These are phyloP conservation scores for Brachionus asplanchnoidis DNA, from an alignment of 1,140 invertebrate genomes.

Conservation along the genomic window DNA sequence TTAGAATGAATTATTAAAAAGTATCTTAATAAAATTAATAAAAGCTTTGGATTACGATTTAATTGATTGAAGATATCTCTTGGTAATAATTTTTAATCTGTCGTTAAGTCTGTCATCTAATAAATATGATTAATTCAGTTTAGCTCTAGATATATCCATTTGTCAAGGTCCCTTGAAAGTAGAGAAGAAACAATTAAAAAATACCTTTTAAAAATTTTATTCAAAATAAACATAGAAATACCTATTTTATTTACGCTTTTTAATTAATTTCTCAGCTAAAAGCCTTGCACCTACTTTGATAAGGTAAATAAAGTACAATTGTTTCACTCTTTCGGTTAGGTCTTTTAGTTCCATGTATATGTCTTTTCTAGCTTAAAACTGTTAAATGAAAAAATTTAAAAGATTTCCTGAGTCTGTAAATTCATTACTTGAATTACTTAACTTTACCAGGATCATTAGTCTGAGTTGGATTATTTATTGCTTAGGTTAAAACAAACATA, in stretches of 20 bases:
- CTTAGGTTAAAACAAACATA: neutral
- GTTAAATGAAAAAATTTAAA: neutral
- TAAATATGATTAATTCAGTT: neutral
- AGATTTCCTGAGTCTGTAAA: neutral
- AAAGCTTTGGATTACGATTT: neutral
- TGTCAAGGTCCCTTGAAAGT: neutral
- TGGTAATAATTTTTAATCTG: neutral
- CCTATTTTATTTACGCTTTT: too few relatives aligned
- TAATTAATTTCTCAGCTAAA: too few relatives aligned
- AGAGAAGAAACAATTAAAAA: too few relatives aligned
- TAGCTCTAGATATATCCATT: neutral
- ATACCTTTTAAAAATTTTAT: too few relatives aligned
- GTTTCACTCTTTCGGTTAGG: neutral
- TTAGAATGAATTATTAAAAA: neutral
- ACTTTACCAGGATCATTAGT: neutral
- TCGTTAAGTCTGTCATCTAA: neutral
- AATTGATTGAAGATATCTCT: neutral
- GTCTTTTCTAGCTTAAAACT: neutral
- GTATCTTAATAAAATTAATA: neutral
- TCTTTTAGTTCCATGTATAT: neutral
- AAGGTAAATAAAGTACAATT: too few relatives aligned
- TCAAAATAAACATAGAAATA: too few relatives aligned
- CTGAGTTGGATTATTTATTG: neutral
- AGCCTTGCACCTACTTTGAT: too few relatives aligned
- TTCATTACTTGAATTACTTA: neutral